Conservation (phyloP, 2,797 vertebrate species). For the Argya squamiceps region DNA sequence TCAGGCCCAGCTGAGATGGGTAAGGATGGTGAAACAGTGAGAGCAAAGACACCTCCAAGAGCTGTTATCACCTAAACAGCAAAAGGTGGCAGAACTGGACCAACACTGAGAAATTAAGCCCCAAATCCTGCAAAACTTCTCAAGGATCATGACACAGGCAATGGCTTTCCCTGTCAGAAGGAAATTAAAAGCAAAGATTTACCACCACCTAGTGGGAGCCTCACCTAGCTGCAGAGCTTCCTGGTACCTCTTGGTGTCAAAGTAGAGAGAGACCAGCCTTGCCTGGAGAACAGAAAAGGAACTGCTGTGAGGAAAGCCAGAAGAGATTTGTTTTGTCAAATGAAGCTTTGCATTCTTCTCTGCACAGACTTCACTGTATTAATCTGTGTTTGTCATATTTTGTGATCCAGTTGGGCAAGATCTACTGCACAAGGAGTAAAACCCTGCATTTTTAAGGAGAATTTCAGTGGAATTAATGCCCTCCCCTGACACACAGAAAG, state of each 20-base stretch:
- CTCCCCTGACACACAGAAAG: accelerated
- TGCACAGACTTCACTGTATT: background rate
- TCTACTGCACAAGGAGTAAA: accelerated
- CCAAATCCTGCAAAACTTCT: background rate
- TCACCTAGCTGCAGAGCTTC: constrained; percentile 95
- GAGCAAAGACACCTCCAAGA: background rate
- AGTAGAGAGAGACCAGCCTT: constrained; percentile 95
- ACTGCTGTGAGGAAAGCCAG: constrained; percentile 37
- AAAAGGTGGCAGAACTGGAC: background rate
- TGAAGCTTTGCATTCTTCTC: background rate
- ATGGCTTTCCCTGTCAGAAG: background rate
- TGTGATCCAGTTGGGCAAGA: background rate
- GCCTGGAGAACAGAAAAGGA: constrained; percentile 82
- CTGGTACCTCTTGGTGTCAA: constrained; percentile 97
- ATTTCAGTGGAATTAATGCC: background rate
- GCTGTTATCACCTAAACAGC: background rate
- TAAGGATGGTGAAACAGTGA: background rate
- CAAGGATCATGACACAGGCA: accelerated
- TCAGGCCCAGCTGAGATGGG: background rate
- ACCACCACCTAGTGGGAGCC: constrained; percentile 67
- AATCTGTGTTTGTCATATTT: background rate
- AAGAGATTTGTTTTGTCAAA: background rate
- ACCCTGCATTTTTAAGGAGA: background rate
- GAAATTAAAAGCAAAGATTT: background rate
- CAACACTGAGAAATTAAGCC: background rate